Conservation (phyloP, 2,888 invertebrate genomes). For the Drosophila meridiana region DNA sequence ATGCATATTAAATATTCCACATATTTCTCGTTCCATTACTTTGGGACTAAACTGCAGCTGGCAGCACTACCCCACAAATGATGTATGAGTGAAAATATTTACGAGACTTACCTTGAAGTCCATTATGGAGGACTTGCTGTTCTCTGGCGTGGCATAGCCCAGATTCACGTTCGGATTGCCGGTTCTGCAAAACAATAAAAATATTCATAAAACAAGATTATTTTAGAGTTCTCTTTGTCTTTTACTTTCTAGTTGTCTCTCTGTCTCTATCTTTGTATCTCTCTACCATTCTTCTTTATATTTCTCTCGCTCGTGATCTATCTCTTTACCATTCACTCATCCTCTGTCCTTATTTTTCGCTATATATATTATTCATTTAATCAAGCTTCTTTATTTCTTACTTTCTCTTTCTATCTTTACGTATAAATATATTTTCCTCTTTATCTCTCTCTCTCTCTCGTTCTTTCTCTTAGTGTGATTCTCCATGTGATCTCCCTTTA, state of each 20-base stretch:
- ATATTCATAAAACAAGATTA: background rate
- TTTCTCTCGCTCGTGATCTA: background rate
- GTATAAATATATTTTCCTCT: too few relatives aligned
- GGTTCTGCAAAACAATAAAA: conserved; percentile 86
- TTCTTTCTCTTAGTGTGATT: too few relatives aligned
- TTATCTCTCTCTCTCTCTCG: background rate
- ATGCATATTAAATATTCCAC: background rate
- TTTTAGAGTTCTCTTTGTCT: too few relatives aligned
- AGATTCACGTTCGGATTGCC: conserved; percentile 87
- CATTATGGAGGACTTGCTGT: conserved; percentile 86
- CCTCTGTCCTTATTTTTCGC: background rate
- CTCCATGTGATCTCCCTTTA: background rate
- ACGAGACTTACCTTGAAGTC: conserved; percentile 83
- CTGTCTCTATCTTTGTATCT: background rate
- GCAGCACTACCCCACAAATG: background rate
- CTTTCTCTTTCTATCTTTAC: too few relatives aligned
- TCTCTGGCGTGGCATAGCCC: conserved; percentile 88
- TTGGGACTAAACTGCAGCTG: background rate
- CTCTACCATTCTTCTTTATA: background rate
- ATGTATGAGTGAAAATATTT: background rate
- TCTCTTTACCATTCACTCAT: background rate
- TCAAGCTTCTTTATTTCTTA: too few relatives aligned
- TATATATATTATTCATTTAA: background rate
- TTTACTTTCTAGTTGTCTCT: background rate
- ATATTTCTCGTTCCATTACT: background rate